phyloP scores from a whole-genome alignment of 2,113 vertebrate species.

The Sylvilagus bachmani region DNA sequence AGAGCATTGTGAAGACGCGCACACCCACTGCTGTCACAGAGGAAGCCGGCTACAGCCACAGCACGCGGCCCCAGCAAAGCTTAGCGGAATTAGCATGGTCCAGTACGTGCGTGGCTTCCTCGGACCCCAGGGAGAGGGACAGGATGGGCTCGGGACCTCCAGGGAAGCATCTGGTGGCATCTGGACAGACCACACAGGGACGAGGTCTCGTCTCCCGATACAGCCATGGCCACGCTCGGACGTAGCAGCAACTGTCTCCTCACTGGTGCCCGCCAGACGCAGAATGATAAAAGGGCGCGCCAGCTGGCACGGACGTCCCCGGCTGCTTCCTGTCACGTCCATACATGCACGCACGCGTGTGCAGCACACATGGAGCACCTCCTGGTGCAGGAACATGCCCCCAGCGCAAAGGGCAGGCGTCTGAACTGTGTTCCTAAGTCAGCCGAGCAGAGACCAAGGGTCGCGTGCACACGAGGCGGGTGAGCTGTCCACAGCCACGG shows the following conservation, averaged over 20 bases:
- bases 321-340: rapidly evolving
- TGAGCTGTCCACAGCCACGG: too few species aligned
- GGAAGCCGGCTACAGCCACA: not conserved
- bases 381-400: too few species aligned
- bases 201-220: too few species aligned
- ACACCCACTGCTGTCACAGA: not conserved
- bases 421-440: too few species aligned
- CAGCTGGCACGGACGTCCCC: rapidly evolving
- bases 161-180: not conserved
- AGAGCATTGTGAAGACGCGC: not conserved
- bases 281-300: not conserved
- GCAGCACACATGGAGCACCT: too few species aligned
- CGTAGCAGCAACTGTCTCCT: not conserved
- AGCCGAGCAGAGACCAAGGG: too few species aligned
- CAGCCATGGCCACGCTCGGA: not conserved
- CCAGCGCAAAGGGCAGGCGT: too few species aligned
- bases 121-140: not conserved
- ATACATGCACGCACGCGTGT: not conserved
- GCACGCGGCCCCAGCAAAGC: not conserved
- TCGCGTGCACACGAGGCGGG: too few species aligned
- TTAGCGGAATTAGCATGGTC: not conserved
- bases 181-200: too few species aligned
- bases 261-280: not conserved
- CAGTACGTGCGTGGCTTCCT: not conserved
- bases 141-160: not conserved